Evolutionary conservation across 2,113 vertebrate genomes (phyloP), one percentile per base, ranked within the genome.

Genomic region (Oreocharis arfaki): DNA sequence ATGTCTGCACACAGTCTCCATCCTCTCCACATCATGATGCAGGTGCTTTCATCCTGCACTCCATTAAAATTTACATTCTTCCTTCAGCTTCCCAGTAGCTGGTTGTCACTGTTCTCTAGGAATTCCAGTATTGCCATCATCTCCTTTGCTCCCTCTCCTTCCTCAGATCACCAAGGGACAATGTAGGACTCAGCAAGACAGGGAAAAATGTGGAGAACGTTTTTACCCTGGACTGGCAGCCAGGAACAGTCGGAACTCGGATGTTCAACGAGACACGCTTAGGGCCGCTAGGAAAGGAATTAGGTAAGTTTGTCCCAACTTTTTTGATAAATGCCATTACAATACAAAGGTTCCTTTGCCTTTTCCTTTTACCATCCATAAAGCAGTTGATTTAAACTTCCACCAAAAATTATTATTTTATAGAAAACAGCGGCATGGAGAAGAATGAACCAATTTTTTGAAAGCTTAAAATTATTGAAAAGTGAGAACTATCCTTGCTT

Each of bases 211-310:
- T 7, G 4, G 22, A n/a, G 35, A 65, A 47, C 1, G 1, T 44
- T 28, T 30, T 1, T 73, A n/a, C 14, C 30, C 53, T 49, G 33
- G 30, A 16, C 10, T 27, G 13, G 27, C 30, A 52, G 37, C 35
- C 27, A 55, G 49, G 14, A 82, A 50, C 8, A 37, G 28, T 2
- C 19, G 4, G 33, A 55, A 46, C 1, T 10, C 33, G 68, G 65
- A 71, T 33, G 41, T 30, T 59, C 30, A n/a, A 47, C 0, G 0
- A 47, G 33, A 56, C 6, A 6, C 26, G 18, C 3, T 79, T 39
- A 47, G 27, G 8, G n/a, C 18, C 60, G 15, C 35, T 33, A 75
- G 26, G 32, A 68, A 68, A 73, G 28, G 11, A 81, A 39, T 9
- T 33, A 10, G 13, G 6, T 52, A 57, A 19, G 8, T 21, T 49